A percentile compares a stretch with the other conserved stretches of the same genome.
Evolutionary conservation across 30 jellyfish, hydroid and myxozoan species (phyloP).

Genomic region (Pelagia noctiluca): DNA sequence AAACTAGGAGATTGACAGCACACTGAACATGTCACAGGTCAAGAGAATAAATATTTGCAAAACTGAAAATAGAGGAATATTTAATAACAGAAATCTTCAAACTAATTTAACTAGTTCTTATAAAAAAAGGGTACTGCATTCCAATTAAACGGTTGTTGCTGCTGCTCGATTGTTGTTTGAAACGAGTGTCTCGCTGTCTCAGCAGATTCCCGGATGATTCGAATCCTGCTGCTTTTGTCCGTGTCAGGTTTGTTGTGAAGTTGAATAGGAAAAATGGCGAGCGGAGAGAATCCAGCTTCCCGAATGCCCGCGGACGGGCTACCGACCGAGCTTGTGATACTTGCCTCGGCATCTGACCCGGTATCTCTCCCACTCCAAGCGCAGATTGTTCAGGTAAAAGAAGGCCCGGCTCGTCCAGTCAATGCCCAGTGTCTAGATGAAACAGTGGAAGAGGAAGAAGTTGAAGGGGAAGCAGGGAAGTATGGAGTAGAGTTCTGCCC

Average conservation of each 20-base stretch:
- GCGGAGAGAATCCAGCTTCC: constrained; percentile 57
- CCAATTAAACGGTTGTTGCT: too few species aligned
- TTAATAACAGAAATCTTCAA: too few species aligned
- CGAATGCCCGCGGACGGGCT: constrained; percentile 67
- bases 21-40: too few species aligned
- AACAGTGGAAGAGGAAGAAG: neutral
- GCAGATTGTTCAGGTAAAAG: constrained; percentile 1
- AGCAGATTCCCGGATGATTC: constrained; percentile 23
- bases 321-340: constrained; percentile 64
- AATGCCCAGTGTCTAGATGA: neutral
- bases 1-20: too few species aligned
- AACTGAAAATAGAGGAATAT: too few species aligned
- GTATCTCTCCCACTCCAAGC: constrained; percentile 33
- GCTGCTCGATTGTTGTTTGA: too few species aligned
- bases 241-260: constrained; percentile 4
- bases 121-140: too few species aligned
- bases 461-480: constrained; percentile 14
- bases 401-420: constrained; percentile 10
- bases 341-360: constrained; percentile 66
- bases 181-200: constrained; percentile 11
- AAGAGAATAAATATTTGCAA: too few species aligned
- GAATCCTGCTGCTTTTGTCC: constrained; percentile 34
- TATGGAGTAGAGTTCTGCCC: constrained; percentile 30
- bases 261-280: constrained; percentile 45
- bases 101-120: too few species aligned